Conservation (phyloP, 2,113 vertebrate genomes). For the Thryonomys swinderianus region DNA sequence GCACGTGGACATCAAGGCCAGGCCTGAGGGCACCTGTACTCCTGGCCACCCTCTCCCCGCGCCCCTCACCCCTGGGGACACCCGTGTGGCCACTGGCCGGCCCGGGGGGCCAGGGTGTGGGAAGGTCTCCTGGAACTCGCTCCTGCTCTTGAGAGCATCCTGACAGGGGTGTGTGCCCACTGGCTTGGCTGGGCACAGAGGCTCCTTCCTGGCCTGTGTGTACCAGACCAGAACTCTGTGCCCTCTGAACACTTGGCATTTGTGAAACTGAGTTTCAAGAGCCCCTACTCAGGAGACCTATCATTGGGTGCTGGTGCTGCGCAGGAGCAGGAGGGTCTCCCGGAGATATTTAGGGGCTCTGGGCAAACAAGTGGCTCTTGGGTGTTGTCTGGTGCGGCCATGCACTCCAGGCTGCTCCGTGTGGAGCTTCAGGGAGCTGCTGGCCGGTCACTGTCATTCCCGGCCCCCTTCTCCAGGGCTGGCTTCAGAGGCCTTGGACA, state of each 20-base stretch:
- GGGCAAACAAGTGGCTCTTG: neutral
- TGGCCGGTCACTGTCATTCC: no score
- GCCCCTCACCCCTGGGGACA: neutral
- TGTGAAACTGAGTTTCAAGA: neutral
- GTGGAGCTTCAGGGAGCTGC: no score
- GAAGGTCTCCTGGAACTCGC: neutral
- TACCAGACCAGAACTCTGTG: neutral
- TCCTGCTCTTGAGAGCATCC: neutral
- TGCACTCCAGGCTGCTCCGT: neutral
- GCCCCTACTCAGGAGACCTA: neutral
- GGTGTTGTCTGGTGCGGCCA: neutral
- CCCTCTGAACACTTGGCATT: neutral
- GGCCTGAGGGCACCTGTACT: neutral
- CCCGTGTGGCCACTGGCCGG: neutral
- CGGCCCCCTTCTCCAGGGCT: accelerated
- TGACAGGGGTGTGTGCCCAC: neutral
- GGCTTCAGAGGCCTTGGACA: neutral
- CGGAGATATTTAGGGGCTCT: neutral
- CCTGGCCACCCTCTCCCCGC: no score
- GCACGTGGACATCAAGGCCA: neutral
- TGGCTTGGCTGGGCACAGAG: no score
- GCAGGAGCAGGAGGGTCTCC: neutral
- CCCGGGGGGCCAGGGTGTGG: neutral
- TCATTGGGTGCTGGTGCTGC: no score
- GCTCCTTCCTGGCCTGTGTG: accelerated